These are phyloP conservation scores for Nymphalis urticae DNA, from an alignment of 2,888 invertebrate species.

Conservation along the genomic window DNA sequence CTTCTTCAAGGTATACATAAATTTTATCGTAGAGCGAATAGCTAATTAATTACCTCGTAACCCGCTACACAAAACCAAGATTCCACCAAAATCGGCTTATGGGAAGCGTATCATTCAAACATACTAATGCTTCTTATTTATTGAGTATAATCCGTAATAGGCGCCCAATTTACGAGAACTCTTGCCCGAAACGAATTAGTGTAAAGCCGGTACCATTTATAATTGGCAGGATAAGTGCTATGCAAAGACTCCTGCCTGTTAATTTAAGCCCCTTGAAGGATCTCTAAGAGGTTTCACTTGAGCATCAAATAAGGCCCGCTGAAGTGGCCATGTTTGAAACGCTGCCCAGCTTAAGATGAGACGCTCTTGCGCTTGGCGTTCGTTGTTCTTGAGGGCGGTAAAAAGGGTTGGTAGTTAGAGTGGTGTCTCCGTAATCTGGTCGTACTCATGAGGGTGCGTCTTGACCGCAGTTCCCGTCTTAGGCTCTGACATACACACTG, in stretches of 20 bases:
- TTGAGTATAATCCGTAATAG: constrained; percentile 68
- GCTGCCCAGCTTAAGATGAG: constrained; percentile 52
- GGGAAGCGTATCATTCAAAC: constrained; percentile 56
- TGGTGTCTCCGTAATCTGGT: constrained; percentile 46
- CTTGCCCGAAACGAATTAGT: constrained; percentile 22
- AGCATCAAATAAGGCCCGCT: constrained; percentile 66
- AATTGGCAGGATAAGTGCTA: constrained; percentile 38
- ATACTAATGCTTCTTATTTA: constrained; percentile 70
- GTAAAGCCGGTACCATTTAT: constrained; percentile 29
- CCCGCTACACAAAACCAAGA: constrained; percentile 48
- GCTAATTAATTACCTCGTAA: constrained; percentile 25
- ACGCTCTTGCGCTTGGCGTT: constrained; percentile 46
- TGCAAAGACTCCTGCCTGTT: constrained; percentile 39
- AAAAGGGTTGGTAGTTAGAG: constrained; percentile 48
- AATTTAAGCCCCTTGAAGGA: constrained; percentile 42
- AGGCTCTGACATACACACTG: constrained; percentile 47
- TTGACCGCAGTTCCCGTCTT: constrained; percentile 62
- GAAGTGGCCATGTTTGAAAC: constrained; percentile 71
- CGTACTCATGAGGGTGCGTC: constrained; percentile 60
- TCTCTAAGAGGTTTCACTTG: constrained; percentile 43
- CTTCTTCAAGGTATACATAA: neutral
- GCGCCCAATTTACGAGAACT: constrained; percentile 28
- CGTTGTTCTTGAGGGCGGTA: constrained; percentile 57
- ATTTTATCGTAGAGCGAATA: constrained; percentile 1
- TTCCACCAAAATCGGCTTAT: constrained; percentile 67